Base-by-base conservation (phyloP, 2,888 invertebrate genomes). In the Vanessa cardui region DNA sequence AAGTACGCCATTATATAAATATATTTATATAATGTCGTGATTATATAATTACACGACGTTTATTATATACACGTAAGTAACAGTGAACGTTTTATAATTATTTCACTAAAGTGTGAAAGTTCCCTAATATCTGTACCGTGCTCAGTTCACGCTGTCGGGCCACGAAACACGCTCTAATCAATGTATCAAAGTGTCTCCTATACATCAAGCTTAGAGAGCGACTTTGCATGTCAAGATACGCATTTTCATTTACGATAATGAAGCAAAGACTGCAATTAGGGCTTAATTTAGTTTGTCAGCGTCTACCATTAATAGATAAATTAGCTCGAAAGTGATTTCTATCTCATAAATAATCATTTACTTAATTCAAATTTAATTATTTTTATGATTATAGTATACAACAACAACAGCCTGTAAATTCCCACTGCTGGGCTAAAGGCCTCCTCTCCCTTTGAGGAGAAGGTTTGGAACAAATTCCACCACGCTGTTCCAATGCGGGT, bases 141-240 rank as follows among this genome's bases (percentile, higher is more conserved):
- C 77, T 77, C 74, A 74, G 78, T 76, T 74, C 74, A 75, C 73
- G 75, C 69, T 75, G 39, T 52, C 20, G 15, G 54, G 54, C 65
- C 71, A 63, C 59, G 68, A 68, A 77, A 79, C 78, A 80, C 72
- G 79, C 77, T 84, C 81, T 83, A 88, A 87, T 88, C 87, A 88
- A 82, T 82, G 83, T 82, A 72, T 76, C 79, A 80, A 79, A 83
- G 81, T 83, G 77, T 61, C 58, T 68, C 66, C 54, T 62, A 49
- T 65, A 59, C 64, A 64, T 68, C 60, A 45, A 49, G 21, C 56
- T 61, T 26, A 47, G 33, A 47, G 45, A 62, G 46, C 45, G 56
- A 49, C 60, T 49, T 52, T 58, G 61, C 66, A 66, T 63, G 71
- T 69, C 66, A 69, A 62, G 71, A 66, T 59, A 58, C 65, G 61